Evolutionary conservation across 2,113 vertebrate species (phyloP).

Genomic region (Erythrocercus mccallii): DNA sequence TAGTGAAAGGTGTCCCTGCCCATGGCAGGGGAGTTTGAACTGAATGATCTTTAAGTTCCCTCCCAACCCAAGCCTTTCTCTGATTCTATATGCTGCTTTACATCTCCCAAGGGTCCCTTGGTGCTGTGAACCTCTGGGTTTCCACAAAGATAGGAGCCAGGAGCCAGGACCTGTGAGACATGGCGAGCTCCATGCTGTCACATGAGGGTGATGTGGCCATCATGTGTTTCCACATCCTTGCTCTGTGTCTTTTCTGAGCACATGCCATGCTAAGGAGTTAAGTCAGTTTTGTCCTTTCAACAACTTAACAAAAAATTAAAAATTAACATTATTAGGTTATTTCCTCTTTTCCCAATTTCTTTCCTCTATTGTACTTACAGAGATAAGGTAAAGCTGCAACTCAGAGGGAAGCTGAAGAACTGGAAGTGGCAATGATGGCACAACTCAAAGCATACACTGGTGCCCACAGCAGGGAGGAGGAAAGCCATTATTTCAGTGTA

Average conservation of each 20-base stretch:
- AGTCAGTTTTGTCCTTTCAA: not conserved
- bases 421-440: not conserved
- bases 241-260: not conserved
- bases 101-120: not conserved
- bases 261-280: not conserved
- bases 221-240: not conserved
- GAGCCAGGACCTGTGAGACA: not conserved
- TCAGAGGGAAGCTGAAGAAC: not conserved
- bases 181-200: not conserved
- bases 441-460: accelerated
- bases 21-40: not conserved
- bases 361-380: not conserved
- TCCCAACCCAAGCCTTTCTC: not conserved
- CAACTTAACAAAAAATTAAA: not conserved
- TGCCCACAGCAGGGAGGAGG: not conserved
- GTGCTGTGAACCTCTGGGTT: not conserved
- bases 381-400: not conserved
- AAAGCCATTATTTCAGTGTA: not conserved
- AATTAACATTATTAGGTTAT: not conserved
- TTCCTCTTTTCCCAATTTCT: not conserved
- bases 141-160: not conserved
- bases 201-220: no score
- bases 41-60: not conserved
- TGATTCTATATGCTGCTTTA: not conserved
- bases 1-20: not conserved